Percentiles rank a stretch among this genome's conserved stretches.
Evolutionary conservation across 1,140 invertebrate species (phyloP).

Genomic region (Radopholus similis): DNA sequence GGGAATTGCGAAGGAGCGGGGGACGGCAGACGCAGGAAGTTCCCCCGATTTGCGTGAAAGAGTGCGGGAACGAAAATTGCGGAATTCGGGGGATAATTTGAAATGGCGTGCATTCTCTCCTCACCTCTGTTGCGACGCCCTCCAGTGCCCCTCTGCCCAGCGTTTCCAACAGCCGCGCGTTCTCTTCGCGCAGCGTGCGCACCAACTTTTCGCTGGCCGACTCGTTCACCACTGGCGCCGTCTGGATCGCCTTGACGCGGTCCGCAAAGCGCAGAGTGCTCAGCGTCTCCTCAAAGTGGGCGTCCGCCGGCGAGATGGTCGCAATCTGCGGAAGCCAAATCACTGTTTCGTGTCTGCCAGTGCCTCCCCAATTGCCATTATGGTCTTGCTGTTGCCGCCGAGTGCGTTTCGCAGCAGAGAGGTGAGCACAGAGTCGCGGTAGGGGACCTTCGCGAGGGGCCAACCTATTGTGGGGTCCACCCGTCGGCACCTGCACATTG

Average conservation of each 20-base stretch:
- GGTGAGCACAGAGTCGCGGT: constrained; percentile 68
- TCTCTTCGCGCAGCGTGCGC: constrained; percentile 67
- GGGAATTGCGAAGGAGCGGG: no score
- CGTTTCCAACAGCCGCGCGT: constrained; percentile 64
- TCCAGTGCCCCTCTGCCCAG: constrained; percentile 56
- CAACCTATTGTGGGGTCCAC: neutral
- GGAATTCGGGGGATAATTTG: no score
- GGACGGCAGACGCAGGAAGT: no score
- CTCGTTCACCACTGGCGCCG: constrained; percentile 66
- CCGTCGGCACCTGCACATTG: neutral
- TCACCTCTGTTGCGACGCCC: constrained; percentile 40
- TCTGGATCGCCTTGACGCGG: constrained; percentile 67
- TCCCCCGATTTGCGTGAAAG: no score
- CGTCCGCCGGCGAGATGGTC: constrained; percentile 68
- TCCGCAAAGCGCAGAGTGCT: constrained; percentile 68
- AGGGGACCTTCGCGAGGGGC: constrained; percentile 64
- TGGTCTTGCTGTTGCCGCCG: constrained; percentile 70
- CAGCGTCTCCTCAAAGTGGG: constrained; percentile 69
- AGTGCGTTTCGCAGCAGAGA: constrained; percentile 69
- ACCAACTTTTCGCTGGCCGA: constrained; percentile 67
- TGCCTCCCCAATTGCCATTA: constrained; percentile 62
- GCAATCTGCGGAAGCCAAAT: constrained; percentile 64
- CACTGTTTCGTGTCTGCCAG: constrained; percentile 16
- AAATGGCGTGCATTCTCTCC: neutral
- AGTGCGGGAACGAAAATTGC: no score